Evolutionary conservation across 2,888 invertebrate species (phyloP).

Genomic region (Phytoseiulus persimilis): DNA sequence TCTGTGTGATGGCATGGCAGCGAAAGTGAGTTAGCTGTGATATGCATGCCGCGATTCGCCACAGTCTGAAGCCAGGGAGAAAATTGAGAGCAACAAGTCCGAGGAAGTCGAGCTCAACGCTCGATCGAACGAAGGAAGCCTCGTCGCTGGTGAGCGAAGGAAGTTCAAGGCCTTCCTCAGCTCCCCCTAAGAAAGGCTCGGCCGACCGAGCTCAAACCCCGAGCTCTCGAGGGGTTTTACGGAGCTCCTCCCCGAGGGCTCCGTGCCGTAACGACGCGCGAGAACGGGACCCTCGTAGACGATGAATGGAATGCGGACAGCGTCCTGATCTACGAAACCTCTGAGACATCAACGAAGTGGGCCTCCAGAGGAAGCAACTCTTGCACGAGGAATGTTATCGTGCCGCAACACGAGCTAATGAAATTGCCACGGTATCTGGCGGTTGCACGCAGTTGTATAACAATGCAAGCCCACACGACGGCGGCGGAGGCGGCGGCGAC

Average conservation of each 20-base stretch:
- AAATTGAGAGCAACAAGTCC: background rate
- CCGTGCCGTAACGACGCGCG: background rate
- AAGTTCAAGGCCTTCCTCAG: too few species aligned
- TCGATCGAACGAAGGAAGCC: too few species aligned
- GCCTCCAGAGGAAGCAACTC: background rate
- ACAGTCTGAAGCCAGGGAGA: background rate
- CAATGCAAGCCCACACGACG: background rate
- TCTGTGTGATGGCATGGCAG: background rate
- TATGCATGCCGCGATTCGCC: background rate
- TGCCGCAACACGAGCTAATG: constrained; percentile 5
- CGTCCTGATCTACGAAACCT: background rate
- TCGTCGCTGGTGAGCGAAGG: too few species aligned
- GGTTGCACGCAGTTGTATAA: constrained; percentile 5
- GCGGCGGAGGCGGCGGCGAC: background rate
- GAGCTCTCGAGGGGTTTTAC: too few species aligned
- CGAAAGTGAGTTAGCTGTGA: background rate
- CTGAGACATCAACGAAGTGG: background rate
- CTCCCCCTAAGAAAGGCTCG: too few species aligned
- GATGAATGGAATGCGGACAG: background rate
- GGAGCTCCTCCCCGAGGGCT: background rate
- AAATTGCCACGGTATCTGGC: background rate
- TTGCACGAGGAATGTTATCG: background rate
- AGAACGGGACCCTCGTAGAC: background rate
- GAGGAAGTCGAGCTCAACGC: background rate
- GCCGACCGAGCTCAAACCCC: too few species aligned